A percentile compares a stretch with the other conserved stretches of the same genome.
Evolutionary conservation across 2,888 invertebrate genomes (phyloP).

Genomic region (Trimorus sp.): DNA sequence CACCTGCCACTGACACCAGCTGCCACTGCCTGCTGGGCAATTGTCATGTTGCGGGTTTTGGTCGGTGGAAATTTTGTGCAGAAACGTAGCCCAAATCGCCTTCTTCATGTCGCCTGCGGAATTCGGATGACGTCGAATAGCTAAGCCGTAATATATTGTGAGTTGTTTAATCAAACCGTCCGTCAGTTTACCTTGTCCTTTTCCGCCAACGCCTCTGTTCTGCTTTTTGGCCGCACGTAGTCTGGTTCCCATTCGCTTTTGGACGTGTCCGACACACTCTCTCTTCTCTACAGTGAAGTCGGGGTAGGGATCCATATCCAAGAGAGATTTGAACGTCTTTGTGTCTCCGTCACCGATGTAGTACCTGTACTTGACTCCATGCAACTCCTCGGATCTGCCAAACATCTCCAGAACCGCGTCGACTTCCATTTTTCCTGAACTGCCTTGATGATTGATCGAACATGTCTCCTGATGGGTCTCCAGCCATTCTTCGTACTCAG

Average conservation of each 20-base stretch:
- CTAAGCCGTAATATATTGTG: conserved; percentile 64
- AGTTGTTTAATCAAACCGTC: not conserved
- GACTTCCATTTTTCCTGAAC: conserved; percentile 43
- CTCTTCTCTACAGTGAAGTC: conserved; percentile 6
- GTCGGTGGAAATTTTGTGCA: conserved; percentile 13
- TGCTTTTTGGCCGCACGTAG: conserved; percentile 33
- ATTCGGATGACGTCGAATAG: conserved; percentile 49
- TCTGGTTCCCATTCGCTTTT: conserved; percentile 24
- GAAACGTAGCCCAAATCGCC: conserved; percentile 63
- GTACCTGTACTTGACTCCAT: no score
- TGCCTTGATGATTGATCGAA: conserved; percentile 41
- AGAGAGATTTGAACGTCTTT: conserved; percentile 9
- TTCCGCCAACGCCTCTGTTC: conserved; percentile 52
- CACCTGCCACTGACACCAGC: conserved; percentile 14
- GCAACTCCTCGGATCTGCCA: conserved; percentile 5
- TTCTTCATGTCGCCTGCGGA: not conserved
- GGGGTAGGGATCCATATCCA: not conserved
- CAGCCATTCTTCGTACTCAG: conserved; percentile 43
- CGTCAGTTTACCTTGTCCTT: conserved; percentile 12
- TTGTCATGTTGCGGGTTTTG: conserved; percentile 9
- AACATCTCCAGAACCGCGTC: conserved; percentile 27
- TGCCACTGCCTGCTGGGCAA: not conserved
- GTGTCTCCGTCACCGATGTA: not conserved
- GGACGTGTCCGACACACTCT: conserved; percentile 45
- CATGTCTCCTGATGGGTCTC: conserved; percentile 38